A percentile compares a stretch with the other conserved stretches of the same genome.
Conservation (phyloP, 1,140 invertebrate genomes). For the Heterodera schachtii region DNA sequence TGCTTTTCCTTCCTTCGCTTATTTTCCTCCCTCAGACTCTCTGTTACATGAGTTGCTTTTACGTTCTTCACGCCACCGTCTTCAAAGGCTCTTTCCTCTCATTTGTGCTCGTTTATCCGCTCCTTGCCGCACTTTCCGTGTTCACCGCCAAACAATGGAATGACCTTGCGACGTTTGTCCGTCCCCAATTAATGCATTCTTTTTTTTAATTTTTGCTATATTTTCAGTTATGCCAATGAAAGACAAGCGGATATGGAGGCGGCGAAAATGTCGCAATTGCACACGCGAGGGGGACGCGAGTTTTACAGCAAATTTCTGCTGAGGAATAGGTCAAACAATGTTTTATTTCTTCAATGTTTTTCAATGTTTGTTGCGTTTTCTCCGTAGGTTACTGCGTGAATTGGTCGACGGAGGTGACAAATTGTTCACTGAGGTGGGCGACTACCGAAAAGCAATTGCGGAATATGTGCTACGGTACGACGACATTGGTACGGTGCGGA, state of each 20-base stretch:
- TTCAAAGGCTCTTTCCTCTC: conserved; percentile 21
- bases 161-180: conserved; percentile 13
- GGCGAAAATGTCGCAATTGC: conserved; percentile 21
- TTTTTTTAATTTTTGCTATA: background rate
- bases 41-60: conserved; percentile 17
- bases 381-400: conserved; percentile 26
- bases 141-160: conserved; percentile 16
- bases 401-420: conserved; percentile 23
- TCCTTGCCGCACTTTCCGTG: conserved; percentile 4
- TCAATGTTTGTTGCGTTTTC: too few species aligned
- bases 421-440: conserved; percentile 23
- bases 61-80: background rate
- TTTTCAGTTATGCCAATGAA: conserved; percentile 27
- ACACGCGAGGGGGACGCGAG: conserved; percentile 24
- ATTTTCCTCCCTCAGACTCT: background rate
- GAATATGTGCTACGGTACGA: conserved; percentile 29
- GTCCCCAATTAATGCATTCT: background rate
- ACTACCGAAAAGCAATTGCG: conserved; percentile 12
- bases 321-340: conserved; percentile 24
- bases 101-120: conserved; percentile 1
- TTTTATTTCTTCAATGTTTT: too few species aligned
- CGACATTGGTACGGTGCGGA: conserved; percentile 18
- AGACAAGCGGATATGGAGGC: conserved; percentile 27
- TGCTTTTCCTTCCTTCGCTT: background rate
- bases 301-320: conserved; percentile 29